Base-by-base conservation (phyloP, 1,140 invertebrate genomes). In the Nixonia krombeini region DNA sequence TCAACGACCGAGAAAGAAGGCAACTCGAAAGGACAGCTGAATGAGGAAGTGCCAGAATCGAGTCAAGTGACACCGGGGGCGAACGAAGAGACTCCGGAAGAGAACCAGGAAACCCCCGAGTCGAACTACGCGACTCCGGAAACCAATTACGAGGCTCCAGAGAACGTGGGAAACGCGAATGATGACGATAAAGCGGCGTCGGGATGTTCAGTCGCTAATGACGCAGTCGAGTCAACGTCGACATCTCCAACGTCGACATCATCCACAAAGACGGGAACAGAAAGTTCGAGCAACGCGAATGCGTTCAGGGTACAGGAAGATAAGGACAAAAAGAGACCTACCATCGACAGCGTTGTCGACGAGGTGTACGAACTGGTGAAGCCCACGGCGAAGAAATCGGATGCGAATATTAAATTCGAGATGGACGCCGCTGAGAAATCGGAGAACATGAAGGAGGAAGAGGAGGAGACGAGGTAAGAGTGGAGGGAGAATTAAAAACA, bases 81-180 rank as follows among this genome's bases (percentile, higher is more conserved):
- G 7, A 65, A 64, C 1, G 53, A 70, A 12, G 78, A 80, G 26
- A 62, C 67, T 4, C 67, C 78, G 0, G 80, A 82, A 46, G 44
- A 73, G 28, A 79, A 79, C 33, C 63, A 77, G n/a, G 81, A 72
- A 17, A 81, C 72, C n/a, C 73, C 78, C 10, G 81, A 83, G 53
- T 55, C 37, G n/a, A 81, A 80, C 49, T 76, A 80, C n/a, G 80
- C 74, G 7, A 76, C 64, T 6, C 72, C 74, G 3, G 80, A 81
- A 50, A 69, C 25, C 25, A 77, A 76, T 64, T 70, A 78, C 23
- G 78, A 78, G 42, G 10, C 10, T 4, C 58, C 74, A 45, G 78
- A 80, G 53, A 26, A 1, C 1, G 50, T 50, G 7, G 55, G 75
- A n/a, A 62, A 10, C 1, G 35, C 4, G 1, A 50, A 51, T n/a